phyloP scores from a whole-genome alignment of 2,888 invertebrate species.

The Eupeodes latifasciatus region DNA sequence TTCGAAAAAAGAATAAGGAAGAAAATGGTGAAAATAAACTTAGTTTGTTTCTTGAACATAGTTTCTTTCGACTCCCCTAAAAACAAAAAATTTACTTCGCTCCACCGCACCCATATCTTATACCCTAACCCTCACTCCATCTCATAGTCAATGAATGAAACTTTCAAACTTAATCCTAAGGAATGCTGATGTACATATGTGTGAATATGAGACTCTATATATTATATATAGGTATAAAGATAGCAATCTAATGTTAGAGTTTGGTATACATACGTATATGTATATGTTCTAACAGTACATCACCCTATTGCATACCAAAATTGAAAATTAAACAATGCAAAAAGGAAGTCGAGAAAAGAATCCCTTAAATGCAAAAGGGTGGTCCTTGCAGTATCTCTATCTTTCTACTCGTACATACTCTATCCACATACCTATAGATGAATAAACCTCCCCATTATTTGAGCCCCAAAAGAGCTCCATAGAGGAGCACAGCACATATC shows the following conservation, averaged over 20 bases:
- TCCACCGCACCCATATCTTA: not conserved
- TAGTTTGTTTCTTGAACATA: conserved; percentile 11
- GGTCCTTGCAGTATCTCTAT: not conserved
- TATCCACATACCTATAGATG: not conserved
- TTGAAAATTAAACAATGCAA: conserved; percentile 70
- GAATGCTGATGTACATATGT: conserved; percentile 38
- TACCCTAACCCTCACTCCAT: not conserved
- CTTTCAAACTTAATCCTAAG: conserved; percentile 24
- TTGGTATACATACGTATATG: too few species aligned
- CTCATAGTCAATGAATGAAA: not conserved
- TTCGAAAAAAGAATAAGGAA: conserved; percentile 17
- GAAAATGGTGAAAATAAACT: conserved; percentile 28
- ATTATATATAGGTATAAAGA: not conserved
- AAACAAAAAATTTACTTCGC: not conserved
- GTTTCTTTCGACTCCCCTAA: conserved; percentile 29
- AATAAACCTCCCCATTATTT: too few species aligned
- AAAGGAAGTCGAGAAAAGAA: conserved; percentile 61
- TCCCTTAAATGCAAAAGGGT: conserved; percentile 32
- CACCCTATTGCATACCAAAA: conserved; percentile 56
- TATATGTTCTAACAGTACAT: conserved; percentile 9
- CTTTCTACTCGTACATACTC: not conserved
- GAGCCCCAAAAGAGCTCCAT: too few species aligned
- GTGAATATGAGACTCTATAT: conserved; percentile 40
- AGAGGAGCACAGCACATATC: not conserved
- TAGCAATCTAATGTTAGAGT: conserved; percentile 27